Evolutionary conservation across 2,113 vertebrate species (phyloP).

Genomic region (Austrofundulus limnaeus): DNA sequence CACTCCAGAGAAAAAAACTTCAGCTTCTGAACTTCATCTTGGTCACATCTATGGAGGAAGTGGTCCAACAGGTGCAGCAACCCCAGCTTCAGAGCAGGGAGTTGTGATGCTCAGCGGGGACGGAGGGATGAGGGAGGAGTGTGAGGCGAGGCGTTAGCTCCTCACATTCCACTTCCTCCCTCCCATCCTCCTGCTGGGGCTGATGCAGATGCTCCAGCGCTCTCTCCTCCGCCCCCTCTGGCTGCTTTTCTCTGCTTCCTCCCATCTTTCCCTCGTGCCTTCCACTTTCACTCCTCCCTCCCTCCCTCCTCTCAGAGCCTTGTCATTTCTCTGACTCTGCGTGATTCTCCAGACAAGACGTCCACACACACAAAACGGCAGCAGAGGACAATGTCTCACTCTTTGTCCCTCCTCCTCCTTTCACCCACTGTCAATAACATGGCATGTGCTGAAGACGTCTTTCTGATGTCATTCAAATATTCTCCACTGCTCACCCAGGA

Average conservation of each 20-base stretch:
- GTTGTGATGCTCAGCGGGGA: slow-evolving; percentile 30
- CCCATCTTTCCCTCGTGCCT: slow-evolving; percentile 27
- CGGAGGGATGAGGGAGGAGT: slow-evolving; percentile 44
- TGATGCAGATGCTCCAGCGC: slow-evolving; percentile 46
- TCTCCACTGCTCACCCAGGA: slow-evolving; percentile 17
- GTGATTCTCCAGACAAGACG: slow-evolving; percentile 54
- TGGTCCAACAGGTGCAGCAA: slow-evolving; percentile 13
- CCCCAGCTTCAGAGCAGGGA: slow-evolving; percentile 7
- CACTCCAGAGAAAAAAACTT: slow-evolving; percentile 23
- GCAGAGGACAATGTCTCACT: slow-evolving; percentile 40
- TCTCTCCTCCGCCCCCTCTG: slow-evolving; percentile 9
- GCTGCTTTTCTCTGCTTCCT: slow-evolving; percentile 17
- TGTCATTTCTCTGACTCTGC: slow-evolving; percentile 63
- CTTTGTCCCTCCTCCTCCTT: slow-evolving; percentile 30
- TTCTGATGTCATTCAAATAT: slow-evolving; percentile 40
- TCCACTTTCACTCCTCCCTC: slow-evolving; percentile 29
- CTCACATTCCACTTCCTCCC: slow-evolving; percentile 37
- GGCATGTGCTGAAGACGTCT: slow-evolving; percentile 47
- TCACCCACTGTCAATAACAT: slow-evolving; percentile 22
- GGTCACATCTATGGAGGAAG: not conserved
- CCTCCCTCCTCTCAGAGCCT: slow-evolving; percentile 33
- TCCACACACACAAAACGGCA: slow-evolving; percentile 19
- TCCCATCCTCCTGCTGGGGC: slow-evolving; percentile 30
- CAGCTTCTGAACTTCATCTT: slow-evolving; percentile 5
- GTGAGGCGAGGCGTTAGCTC: slow-evolving; percentile 66